phyloP scores from a whole-genome alignment of 2,113 vertebrate genomes.

The Trogon melanurus region DNA sequence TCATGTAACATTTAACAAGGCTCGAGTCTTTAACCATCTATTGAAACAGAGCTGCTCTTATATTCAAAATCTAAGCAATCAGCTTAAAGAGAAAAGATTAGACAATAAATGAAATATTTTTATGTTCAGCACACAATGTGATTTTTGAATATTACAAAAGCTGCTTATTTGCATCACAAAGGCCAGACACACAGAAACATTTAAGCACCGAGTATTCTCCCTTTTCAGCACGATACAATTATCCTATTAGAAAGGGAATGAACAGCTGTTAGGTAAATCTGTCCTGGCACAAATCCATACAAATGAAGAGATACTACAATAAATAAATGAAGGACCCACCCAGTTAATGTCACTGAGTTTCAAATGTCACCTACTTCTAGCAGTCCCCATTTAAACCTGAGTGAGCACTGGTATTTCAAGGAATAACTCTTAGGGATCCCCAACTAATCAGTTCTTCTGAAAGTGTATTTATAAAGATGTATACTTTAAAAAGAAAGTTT shows the following conservation, averaged over 20 bases:
- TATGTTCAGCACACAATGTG: not conserved
- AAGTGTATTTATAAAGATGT: not conserved
- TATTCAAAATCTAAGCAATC: not conserved
- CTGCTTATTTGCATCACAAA: constrained; percentile 41
- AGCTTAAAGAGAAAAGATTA: constrained; percentile 29
- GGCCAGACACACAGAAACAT: not conserved
- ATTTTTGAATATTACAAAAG: constrained; percentile 27
- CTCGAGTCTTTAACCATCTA: not conserved
- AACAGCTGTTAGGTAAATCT: constrained; percentile 29
- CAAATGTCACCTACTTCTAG: not conserved
- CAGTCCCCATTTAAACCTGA: not conserved
- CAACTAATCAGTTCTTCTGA: not conserved
- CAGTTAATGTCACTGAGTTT: not conserved
- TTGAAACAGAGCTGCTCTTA: not conserved
- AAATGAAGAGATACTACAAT: not conserved
- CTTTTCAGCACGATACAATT: constrained; percentile 23
- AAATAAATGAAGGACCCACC: not conserved
- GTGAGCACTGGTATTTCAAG: not conserved
- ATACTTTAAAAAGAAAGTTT: no score
- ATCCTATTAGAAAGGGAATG: constrained; percentile 18
- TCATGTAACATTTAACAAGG: not conserved
- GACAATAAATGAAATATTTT: constrained; percentile 21
- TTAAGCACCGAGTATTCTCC: not conserved
- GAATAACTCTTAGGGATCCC: not conserved
- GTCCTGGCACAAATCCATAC: not conserved